Conservation (phyloP, 2,888 invertebrate genomes). For the Minunthozetes semirufus region DNA sequence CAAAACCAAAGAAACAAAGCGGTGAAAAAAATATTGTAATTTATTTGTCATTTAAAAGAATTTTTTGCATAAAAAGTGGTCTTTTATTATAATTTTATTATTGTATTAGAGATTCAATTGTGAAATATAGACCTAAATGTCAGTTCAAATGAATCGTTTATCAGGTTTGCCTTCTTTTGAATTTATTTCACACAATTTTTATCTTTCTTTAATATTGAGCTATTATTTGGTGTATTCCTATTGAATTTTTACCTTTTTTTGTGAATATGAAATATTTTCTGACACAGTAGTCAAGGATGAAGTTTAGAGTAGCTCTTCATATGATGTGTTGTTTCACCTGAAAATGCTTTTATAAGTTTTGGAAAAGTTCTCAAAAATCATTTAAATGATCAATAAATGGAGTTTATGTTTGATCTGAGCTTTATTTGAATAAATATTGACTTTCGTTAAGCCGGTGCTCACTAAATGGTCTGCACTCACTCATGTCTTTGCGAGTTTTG, state of each 20-base stretch:
- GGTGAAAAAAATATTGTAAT: no score
- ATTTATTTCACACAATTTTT: not conserved
- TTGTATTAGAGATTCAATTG: not conserved
- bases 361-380: not conserved
- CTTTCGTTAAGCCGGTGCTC: no score
- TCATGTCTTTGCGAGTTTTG: not conserved
- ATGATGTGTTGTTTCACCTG: not conserved
- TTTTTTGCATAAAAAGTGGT: not conserved
- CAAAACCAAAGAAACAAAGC: not conserved
- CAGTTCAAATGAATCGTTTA: not conserved
- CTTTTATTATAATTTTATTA: not conserved
- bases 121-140: slow-evolving; percentile 2
- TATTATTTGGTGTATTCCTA: not conserved
- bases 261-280: not conserved
- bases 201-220: not conserved
- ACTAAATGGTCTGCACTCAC: no score
- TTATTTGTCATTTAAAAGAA: no score
- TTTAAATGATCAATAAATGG: no score
- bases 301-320: no score
- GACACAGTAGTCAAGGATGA: not conserved
- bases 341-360: not conserved
- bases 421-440: no score
- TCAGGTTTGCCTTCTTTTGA: not conserved
- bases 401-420: no score
- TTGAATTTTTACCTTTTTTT: not conserved